These are phyloP conservation scores for Apeltes quadracus DNA, from an alignment of 2,113 vertebrate genomes.

Conservation along the genomic window DNA sequence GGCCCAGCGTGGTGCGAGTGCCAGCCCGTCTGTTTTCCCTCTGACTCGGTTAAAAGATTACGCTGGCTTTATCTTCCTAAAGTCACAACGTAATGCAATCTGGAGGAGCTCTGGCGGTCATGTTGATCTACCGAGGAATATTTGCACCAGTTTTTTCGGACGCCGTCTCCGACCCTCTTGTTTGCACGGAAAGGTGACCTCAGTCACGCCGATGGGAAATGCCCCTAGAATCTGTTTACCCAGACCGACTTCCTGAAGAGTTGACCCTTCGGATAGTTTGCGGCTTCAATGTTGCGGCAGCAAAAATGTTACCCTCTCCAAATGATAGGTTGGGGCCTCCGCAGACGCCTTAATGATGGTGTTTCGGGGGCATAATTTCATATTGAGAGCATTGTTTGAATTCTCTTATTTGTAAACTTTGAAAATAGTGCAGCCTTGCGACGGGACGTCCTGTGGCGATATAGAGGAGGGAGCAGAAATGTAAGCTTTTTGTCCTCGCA, in stretches of 20 bases:
- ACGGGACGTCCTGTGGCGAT: conserved; percentile 38
- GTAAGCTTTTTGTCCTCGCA: conserved; percentile 1
- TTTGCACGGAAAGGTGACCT: conserved; percentile 35
- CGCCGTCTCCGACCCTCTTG: conserved; percentile 7
- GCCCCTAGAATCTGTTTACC: conserved; percentile 52
- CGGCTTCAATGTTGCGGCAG: conserved; percentile 53
- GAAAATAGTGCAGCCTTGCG: conserved; percentile 36
- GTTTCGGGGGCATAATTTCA: conserved; percentile 57
- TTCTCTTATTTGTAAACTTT: conserved; percentile 62
- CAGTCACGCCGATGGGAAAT: conserved; percentile 21
- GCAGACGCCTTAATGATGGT: conserved; percentile 58
- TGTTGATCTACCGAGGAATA: conserved; percentile 1
- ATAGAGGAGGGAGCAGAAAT: conserved; percentile 33
- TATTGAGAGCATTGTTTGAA: conserved; percentile 60
- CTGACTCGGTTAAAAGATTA: conserved; percentile 71
- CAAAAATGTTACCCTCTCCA: conserved; percentile 55
- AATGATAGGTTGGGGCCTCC: conserved; percentile 65
- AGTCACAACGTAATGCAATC: conserved; percentile 29
- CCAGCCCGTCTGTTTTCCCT: conserved; percentile 55
- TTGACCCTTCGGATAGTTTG: conserved; percentile 64
- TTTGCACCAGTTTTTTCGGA: conserved; percentile 8
- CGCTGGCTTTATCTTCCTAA: conserved; percentile 43
- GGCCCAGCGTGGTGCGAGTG: conserved; percentile 57
- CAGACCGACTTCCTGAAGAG: conserved; percentile 66
- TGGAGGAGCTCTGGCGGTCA: conserved; percentile 20